phyloP scores from a whole-genome alignment of 2,888 invertebrate species.

The Melieria omissa region DNA sequence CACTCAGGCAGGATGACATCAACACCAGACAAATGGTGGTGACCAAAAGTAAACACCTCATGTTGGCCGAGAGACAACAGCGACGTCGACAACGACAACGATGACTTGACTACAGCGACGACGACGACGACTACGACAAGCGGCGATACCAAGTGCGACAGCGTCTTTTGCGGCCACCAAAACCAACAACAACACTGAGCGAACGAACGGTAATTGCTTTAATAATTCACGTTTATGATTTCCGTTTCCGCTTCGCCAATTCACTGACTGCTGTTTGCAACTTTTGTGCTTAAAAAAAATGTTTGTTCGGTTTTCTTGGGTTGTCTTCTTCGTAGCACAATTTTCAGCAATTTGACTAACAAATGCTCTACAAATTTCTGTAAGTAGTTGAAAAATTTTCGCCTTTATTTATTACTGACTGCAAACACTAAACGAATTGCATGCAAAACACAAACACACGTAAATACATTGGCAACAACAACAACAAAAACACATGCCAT shows the following conservation, averaged over 20 bases:
- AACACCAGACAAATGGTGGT: conserved; percentile 63
- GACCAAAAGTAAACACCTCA: conserved; percentile 64
- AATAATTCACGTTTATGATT: conserved; percentile 18
- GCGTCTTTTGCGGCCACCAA: background rate
- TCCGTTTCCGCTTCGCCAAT: conserved; percentile 23
- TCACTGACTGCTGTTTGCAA: too few species aligned
- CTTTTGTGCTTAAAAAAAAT: too few species aligned
- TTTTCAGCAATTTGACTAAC: background rate
- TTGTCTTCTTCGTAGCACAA: background rate
- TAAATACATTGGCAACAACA: conserved; percentile 16
- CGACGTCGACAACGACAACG: background rate
- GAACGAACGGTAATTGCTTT: background rate
- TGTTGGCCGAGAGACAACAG: conserved; percentile 40
- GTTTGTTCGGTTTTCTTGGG: too few species aligned
- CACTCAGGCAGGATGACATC: conserved; percentile 62
- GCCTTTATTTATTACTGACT: conserved; percentile 32
- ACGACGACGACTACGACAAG: conserved; percentile 1
- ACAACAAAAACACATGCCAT: background rate
- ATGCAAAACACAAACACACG: conserved; percentile 24
- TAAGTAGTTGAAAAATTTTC: conserved; percentile 1
- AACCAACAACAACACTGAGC: too few species aligned
- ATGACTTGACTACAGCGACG: conserved; percentile 6
- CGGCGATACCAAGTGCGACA: background rate
- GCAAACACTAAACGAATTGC: conserved; percentile 10
- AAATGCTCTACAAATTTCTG: too few species aligned